Conservation (phyloP, 2,113 vertebrate genomes). For the Sinocyclocheilus maitianheensis region DNA sequence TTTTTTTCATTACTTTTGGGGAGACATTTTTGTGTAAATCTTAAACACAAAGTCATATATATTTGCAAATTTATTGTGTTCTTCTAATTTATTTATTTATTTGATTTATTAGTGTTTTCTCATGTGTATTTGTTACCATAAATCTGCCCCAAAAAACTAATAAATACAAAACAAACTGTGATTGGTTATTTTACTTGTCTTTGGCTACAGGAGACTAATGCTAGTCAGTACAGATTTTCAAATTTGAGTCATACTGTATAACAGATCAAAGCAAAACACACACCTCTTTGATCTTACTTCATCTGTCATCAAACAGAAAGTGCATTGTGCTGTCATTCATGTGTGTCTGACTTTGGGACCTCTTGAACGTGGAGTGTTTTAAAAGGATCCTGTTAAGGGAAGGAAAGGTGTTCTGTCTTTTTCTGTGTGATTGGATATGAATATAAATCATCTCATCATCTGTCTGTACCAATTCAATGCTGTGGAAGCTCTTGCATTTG, state of each 20-base stretch:
- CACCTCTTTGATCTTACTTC: not conserved
- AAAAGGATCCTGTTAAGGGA: conserved; percentile 48
- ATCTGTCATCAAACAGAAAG: conserved; percentile 46
- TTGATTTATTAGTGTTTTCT: not conserved
- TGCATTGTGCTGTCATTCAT: conserved; percentile 54
- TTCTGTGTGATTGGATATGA: conserved; percentile 14
- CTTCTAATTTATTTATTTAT: not conserved
- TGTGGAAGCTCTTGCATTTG: not conserved
- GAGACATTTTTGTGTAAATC: too few species aligned
- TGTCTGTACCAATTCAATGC: not conserved
- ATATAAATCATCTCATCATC: not conserved
- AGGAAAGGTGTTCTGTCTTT: conserved; percentile 44
- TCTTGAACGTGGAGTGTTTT: conserved; percentile 35
- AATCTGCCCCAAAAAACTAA: not conserved
- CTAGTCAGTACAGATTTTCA: not conserved
- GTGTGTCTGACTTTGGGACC: conserved; percentile 41
- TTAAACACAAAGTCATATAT: not conserved
- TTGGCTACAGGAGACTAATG: not conserved
- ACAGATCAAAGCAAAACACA: not conserved
- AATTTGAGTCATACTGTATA: not conserved
- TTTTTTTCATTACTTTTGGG: too few species aligned
- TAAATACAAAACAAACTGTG: not conserved
- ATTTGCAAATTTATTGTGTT: not conserved
- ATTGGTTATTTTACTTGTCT: not conserved
- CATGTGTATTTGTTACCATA: not conserved